Evolutionary conservation across 2,888 invertebrate species (phyloP), one percentile per base, ranked within the genome.

Genomic region (Himalopsyche japonica): DNA sequence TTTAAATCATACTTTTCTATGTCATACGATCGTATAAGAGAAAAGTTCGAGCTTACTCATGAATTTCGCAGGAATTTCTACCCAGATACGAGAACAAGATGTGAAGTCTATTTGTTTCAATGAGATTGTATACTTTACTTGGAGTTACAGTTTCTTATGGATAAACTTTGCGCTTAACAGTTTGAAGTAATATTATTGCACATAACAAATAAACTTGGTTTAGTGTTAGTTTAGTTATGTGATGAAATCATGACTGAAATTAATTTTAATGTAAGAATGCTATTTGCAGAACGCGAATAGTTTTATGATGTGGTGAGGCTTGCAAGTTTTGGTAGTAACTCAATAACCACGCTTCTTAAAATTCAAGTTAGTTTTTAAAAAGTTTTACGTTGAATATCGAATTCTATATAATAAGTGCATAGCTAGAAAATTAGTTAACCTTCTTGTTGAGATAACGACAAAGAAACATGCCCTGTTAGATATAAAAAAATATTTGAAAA

Each of bases 91-190:
- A 27, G 27, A 78, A 24, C 43, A 37, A 78, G 78, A 78, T 78
- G 78, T 37, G 47, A 20, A 43, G 37, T 80, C 80, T 49, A 80
- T 80, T 49, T 80, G 80, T 80, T 80, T 80, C 80, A 80, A 80
- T 80, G 30, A 80, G 48, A 48, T 49, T 49, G 43, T 80, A 48
- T 80, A 49, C 48, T 32, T 49, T 49, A 48, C 48, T 15, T 49
- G 47, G 20, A 32, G 80, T 79, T 37, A 79, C 79, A 79, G 34
- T 80, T 34, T 80, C 80, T 27, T 80, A 47, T 80, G 32, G 80
- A 80, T 70, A 70, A 70, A 70, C 70, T 70, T 70, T 70, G 70
- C 12, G 70, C 27, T 70, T 70, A 70, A 70, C 27, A 70, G 70
- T 70, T 70, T 24, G 57, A 70, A 70, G 70, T 70, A 70, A 27